phyloP scores from a whole-genome alignment of 1,140 invertebrate species.

The Homalodisca vitripennis region DNA sequence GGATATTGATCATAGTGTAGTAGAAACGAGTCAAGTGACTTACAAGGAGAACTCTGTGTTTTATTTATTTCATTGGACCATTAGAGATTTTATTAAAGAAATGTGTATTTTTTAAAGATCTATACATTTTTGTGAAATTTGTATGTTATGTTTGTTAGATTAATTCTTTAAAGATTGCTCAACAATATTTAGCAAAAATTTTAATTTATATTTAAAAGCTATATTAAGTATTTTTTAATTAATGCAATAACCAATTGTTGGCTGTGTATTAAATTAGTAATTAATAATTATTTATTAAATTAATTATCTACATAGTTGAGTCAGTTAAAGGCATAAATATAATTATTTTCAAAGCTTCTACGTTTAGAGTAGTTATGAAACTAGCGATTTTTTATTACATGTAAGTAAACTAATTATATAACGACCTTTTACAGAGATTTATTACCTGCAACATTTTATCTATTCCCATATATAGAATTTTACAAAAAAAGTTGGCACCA shows the following conservation, averaged over 20 bases:
- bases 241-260: slow-evolving; percentile 24
- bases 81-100: neutral
- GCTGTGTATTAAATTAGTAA: slow-evolving; percentile 4
- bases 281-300: too few relatives aligned
- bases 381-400: too few relatives aligned
- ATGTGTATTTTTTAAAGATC: neutral
- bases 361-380: too few relatives aligned
- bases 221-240: neutral
- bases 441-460: too few relatives aligned
- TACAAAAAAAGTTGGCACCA: too few relatives aligned
- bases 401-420: too few relatives aligned
- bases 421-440: too few relatives aligned
- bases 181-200: neutral
- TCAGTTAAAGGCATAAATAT: too few relatives aligned
- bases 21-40: neutral
- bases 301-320: too few relatives aligned
- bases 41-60: neutral
- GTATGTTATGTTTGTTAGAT: neutral
- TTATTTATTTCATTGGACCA: slow-evolving; percentile 5
- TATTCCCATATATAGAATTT: too few relatives aligned
- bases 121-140: neutral
- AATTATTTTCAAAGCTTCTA: too few relatives aligned
- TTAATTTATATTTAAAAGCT: neutral
- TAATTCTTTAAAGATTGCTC: slow-evolving; percentile 14
- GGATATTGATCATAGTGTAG: slow-evolving; percentile 5